phyloP scores from a whole-genome alignment of 1,140 invertebrate species.

The Neoseiulus cucumeris region DNA sequence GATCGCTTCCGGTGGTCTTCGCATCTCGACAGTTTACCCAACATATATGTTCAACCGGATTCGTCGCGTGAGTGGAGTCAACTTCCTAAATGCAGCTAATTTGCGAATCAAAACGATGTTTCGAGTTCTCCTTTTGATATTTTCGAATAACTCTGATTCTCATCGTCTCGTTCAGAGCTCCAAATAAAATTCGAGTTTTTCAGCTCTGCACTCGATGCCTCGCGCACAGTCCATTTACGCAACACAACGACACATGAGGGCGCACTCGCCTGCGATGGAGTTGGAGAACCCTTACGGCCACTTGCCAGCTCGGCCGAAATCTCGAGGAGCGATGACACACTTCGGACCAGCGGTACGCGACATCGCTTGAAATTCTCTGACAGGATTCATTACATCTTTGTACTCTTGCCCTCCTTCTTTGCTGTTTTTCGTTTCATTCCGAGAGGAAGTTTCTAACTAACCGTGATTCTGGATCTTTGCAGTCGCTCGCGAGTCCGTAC shows the following conservation, averaged over 20 bases:
- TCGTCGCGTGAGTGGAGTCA: neutral
- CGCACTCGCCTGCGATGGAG: neutral
- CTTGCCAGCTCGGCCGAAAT: neutral
- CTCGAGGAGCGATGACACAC: slow-evolving; percentile 3
- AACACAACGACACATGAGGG: neutral
- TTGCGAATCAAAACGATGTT: no score
- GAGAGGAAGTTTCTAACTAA: no score
- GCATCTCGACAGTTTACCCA: neutral
- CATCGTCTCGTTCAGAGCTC: no score
- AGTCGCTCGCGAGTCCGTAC: neutral
- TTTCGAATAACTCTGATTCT: no score
- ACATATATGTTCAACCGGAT: neutral
- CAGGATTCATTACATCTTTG: no score
- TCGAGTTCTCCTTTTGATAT: no score
- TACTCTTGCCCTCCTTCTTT: no score
- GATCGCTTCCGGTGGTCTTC: slow-evolving; percentile 2
- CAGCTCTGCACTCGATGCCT: neutral
- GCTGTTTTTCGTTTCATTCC: no score
- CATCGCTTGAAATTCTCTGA: neutral
- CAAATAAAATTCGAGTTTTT: no score
- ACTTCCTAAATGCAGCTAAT: no score
- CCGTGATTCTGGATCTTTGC: no score
- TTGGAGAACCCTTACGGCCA: neutral
- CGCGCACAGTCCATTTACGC: slow-evolving; percentile 1
- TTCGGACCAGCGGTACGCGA: neutral